Percentiles rank a stretch among this genome's conserved stretches.
Conservation (phyloP, 2,888 invertebrate species). For the Nasonia oneida region DNA sequence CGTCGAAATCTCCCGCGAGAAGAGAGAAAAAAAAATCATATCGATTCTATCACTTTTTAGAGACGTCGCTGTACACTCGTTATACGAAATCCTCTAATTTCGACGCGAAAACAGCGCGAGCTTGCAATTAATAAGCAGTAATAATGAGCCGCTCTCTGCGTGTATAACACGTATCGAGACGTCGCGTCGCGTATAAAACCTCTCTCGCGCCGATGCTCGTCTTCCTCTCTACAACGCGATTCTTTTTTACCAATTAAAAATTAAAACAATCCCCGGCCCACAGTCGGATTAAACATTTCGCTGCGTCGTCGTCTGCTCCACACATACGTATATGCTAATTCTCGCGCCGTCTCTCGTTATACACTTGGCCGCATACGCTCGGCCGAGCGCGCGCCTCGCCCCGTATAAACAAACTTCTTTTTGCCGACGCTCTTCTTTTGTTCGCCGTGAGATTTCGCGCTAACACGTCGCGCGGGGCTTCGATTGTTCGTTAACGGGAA, state of each 20-base stretch:
- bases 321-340: conserved; percentile 41
- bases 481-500: conserved; percentile 54
- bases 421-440: background rate
- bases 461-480: conserved; percentile 35
- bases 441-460: conserved; percentile 2
- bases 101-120: background rate
- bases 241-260: conserved; percentile 78
- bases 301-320: conserved; percentile 18
- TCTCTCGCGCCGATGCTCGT: conserved; percentile 14
- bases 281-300: conserved; percentile 26
- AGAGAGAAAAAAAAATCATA: background rate
- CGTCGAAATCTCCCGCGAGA: conserved; percentile 54
- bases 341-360: conserved; percentile 50
- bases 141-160: background rate
- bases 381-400: conserved; percentile 21
- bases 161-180: background rate
- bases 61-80: too few species aligned
- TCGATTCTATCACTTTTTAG: background rate
- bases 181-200: too few species aligned
- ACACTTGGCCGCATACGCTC: conserved; percentile 18
- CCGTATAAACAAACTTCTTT: background rate
- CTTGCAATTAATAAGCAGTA: background rate
- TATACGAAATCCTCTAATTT: background rate
- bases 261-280: conserved; percentile 72
- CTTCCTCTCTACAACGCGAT: background rate